Percentiles rank a stretch among this genome's conserved stretches.
Conservation (phyloP, 2,113 vertebrate species). For the Bettongia penicillata region DNA sequence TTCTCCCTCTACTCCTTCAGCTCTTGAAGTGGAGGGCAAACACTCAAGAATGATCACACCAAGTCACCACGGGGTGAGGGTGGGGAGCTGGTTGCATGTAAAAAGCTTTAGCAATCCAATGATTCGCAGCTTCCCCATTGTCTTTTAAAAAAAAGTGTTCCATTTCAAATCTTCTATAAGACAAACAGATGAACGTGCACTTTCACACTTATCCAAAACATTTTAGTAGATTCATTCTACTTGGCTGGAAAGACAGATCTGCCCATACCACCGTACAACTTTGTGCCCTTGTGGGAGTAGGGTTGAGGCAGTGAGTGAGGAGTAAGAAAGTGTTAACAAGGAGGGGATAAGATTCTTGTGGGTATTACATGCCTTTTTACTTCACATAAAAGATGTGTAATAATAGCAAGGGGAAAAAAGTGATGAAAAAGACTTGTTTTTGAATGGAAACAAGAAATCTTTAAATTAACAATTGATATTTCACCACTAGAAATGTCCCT, state of each 20-base stretch:
- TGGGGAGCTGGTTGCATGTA: neutral
- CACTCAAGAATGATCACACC: neutral
- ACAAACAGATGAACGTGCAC: neutral
- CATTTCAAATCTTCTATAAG: neutral
- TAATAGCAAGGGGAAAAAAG: conserved; percentile 20
- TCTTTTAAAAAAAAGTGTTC: neutral
- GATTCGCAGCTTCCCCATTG: neutral
- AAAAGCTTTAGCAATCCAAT: neutral
- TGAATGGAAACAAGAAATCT: conserved; percentile 1
- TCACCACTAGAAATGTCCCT: neutral
- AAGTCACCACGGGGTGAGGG: neutral
- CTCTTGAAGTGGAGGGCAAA: neutral
- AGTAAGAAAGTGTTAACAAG: neutral
- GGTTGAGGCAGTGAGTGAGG: neutral
- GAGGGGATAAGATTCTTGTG: neutral
- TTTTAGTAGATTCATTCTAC: neutral
- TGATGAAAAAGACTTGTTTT: neutral
- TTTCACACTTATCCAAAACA: neutral
- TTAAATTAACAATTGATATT: conserved; percentile 29
- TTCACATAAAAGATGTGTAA: neutral
- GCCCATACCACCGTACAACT: neutral
- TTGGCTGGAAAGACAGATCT: neutral
- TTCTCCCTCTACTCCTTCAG: neutral
- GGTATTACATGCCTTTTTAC: neutral
- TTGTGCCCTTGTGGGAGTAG: neutral